Conservation (phyloP, 2,113 vertebrate genomes). For the Pachycephala philippinensis region DNA sequence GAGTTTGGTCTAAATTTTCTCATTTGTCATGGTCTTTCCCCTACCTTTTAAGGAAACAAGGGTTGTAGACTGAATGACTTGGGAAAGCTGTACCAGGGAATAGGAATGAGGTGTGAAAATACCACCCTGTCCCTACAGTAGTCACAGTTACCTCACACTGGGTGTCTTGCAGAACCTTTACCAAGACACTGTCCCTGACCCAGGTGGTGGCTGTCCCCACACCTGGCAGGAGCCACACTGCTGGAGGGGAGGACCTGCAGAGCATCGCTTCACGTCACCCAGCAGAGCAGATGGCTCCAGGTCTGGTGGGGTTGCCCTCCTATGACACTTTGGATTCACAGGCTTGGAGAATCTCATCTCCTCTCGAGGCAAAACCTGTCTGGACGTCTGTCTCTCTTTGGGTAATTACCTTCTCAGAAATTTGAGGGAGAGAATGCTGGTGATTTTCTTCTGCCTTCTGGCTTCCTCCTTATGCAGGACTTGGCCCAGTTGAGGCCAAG, state of each 20-base stretch:
- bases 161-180: not conserved
- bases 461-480: not conserved
- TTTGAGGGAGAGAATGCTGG: not conserved
- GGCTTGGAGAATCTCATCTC: not conserved
- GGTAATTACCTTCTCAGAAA: not conserved
- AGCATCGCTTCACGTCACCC: not conserved
- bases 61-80: not conserved
- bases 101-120: not conserved
- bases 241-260: not conserved
- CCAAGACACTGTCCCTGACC: rapidly evolving
- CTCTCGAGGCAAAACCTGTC: not conserved
- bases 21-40: rapidly evolving
- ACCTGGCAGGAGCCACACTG: not conserved
- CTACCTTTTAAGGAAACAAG: not conserved
- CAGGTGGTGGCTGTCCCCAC: not conserved
- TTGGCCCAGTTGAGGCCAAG: not conserved
- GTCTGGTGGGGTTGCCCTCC: not conserved
- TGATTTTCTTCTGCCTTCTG: not conserved
- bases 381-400: not conserved
- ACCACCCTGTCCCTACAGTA: not conserved
- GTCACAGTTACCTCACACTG: not conserved
- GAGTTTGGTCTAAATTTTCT: not conserved
- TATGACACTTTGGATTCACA: not conserved
- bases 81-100: not conserved
- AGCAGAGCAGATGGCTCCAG: not conserved